Evolutionary conservation across 2,888 invertebrate genomes (phyloP).

Genomic region (Sepiola atlantica): DNA sequence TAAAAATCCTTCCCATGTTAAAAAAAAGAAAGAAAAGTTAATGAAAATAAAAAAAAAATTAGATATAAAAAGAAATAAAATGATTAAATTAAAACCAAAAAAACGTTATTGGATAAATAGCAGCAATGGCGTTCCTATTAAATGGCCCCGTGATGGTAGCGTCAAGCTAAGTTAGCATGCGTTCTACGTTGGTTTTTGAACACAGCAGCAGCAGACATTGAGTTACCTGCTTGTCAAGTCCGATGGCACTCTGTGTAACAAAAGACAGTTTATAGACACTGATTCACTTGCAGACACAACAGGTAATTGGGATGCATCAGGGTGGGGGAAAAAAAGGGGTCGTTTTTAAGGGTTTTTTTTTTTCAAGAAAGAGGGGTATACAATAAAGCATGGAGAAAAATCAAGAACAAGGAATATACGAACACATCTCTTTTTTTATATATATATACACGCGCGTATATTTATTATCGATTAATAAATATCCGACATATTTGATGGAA

Average conservation of each 20-base stretch:
- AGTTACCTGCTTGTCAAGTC: conserved; percentile 70
- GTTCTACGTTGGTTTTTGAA: conserved; percentile 5
- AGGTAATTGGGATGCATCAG: conserved; percentile 12
- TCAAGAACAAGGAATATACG: background rate
- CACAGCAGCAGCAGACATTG: conserved; percentile 44
- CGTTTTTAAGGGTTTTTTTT: no score
- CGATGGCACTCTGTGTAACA: conserved; percentile 65
- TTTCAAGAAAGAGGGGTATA: background rate
- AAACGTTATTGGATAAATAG: background rate
- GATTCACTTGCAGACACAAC: conserved; percentile 40
- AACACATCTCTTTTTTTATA: background rate
- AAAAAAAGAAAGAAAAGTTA: background rate
- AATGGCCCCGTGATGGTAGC: conserved; percentile 33
- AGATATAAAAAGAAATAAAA: background rate
- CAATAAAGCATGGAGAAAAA: background rate
- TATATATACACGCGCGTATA: background rate
- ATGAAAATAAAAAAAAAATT: background rate
- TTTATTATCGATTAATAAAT: no score
- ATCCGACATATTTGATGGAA: no score
- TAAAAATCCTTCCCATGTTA: no score
- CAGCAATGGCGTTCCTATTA: conserved; percentile 23
- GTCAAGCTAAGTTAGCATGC: conserved; percentile 36
- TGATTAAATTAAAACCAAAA: no score
- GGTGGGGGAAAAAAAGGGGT: background rate
- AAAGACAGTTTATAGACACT: conserved; percentile 52